Evolutionary conservation across 1,140 invertebrate genomes (phyloP).

Genomic region (Grapholita molesta): DNA sequence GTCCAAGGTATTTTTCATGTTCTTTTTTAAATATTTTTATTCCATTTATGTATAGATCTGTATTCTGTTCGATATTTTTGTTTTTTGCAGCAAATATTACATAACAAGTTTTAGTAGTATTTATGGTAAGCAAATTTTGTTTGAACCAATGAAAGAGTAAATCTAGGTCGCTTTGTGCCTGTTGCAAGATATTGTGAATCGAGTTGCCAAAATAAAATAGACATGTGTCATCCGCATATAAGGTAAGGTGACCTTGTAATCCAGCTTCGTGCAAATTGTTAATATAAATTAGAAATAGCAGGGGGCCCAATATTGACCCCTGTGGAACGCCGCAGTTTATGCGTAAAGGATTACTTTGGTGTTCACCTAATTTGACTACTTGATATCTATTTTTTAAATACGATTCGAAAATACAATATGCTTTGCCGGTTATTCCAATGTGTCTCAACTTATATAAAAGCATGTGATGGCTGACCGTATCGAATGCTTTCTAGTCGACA

Average conservation of each 20-base stretch:
- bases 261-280: background rate
- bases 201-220: background rate
- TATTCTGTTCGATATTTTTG: background rate
- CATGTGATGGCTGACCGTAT: background rate
- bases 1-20: background rate
- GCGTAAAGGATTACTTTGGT: background rate
- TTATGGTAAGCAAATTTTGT: background rate
- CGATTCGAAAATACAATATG: background rate
- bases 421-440: background rate
- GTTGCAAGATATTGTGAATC: background rate
- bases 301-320: background rate
- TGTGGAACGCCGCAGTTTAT: background rate
- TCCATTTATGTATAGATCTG: background rate
- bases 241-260: background rate
- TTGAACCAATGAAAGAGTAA: background rate
- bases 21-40: background rate
- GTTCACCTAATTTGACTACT: background rate
- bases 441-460: background rate
- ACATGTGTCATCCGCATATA: background rate
- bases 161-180: background rate
- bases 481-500: background rate
- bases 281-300: background rate
- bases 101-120: background rate
- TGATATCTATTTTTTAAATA: conserved; percentile 7
- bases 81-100: background rate